Evolutionary conservation across 1,140 invertebrate genomes (phyloP), one percentile per base, ranked within the genome.

Genomic region (Lepidostoma basale): DNA sequence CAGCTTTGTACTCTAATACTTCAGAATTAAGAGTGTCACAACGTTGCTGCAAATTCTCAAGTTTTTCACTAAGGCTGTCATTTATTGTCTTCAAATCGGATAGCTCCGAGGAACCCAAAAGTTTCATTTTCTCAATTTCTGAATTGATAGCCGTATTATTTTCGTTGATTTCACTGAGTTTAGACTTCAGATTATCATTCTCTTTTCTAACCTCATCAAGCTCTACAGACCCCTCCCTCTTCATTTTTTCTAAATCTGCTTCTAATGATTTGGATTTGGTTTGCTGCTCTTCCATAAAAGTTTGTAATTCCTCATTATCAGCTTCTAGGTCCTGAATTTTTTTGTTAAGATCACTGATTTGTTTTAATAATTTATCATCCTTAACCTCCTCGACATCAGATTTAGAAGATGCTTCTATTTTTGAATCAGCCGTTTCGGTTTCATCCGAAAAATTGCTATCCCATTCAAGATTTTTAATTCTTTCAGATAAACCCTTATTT

Each of bases 291-390:
- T 88, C 87, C 63, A 92, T 76, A 12, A 89, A 74, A 22, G 83
- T 75, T 74, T 92, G 89, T 49, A 94, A 77, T 68, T 92, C 88
- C 67, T 91, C 88, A 74, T 91, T 90, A 73, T 92, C 89, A 40
- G 81, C 80, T 59, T 86, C 86, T 16, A 91, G 76, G 67, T 89
- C 89, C 59, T 83, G 79, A 25, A 89, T 77, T 44, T 84, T 84
- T 18, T 84, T 81, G 60, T 84, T 84, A 3, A 85, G 65, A 68
- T 86, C 79, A 14, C n/a, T 42, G 10, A 67, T 49, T 67, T 45
- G 40, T n/a, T 62, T 42, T 10, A 10, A 9, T 6, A 20, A 18
- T 47, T 5, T 4, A n/a, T 4, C 23, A 22, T 45, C 42, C 3
- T 36, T 28, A n/a, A 14, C 16, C 1, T 22, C 44, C 12, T 8